Percentiles rank a stretch among this genome's conserved stretches.
Conservation (phyloP, 2,113 vertebrate species). For the Otus sunia region DNA sequence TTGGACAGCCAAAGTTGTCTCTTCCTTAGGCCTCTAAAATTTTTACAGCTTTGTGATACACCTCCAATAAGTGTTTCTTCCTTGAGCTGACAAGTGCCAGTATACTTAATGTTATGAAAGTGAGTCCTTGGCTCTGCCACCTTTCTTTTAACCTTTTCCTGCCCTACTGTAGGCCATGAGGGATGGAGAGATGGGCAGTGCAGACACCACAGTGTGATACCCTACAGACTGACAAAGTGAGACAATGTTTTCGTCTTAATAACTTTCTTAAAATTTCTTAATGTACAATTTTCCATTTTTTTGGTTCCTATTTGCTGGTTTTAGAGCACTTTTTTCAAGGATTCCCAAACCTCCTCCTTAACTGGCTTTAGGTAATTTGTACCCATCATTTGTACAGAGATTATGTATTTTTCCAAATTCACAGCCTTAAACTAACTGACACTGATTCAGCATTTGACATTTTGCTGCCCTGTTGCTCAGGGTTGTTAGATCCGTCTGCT, state of each 20-base stretch:
- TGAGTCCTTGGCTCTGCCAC: background rate
- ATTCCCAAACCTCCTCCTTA: background rate
- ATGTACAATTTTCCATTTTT: background rate
- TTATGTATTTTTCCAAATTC: background rate
- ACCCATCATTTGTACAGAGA: background rate
- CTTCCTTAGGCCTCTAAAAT: background rate
- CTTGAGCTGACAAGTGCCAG: background rate
- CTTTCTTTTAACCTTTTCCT: background rate
- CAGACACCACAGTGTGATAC: background rate
- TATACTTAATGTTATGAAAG: background rate
- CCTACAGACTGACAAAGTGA: background rate
- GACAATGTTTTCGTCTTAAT: background rate
- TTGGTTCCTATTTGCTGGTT: background rate
- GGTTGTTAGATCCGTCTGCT: background rate
- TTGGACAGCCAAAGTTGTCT: background rate
- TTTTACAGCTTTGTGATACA: background rate
- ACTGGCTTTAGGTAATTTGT: background rate
- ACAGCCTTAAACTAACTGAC: background rate
- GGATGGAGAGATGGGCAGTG: background rate
- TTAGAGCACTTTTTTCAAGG: background rate
- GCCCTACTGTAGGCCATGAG: background rate
- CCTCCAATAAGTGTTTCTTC: background rate
- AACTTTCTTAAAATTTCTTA: background rate
- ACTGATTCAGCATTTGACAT: background rate
- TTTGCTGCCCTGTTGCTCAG: background rate